A percentile compares a stretch with the other conserved stretches of the same genome.
Conservation (phyloP, 2,888 invertebrate genomes). For the Cryptops parisi region DNA sequence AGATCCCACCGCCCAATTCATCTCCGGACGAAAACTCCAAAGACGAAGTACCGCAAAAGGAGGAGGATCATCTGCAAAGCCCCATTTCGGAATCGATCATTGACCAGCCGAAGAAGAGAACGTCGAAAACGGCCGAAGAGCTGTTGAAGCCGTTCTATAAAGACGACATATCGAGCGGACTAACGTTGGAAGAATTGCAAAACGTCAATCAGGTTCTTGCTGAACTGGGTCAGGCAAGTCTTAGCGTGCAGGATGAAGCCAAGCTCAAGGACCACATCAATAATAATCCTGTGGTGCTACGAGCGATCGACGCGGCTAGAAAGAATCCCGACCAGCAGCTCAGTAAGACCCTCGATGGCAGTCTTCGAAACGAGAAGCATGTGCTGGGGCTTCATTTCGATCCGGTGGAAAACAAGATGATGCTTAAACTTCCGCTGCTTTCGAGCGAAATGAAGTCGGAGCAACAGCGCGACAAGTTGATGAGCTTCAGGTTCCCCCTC, state of each 20-base stretch:
- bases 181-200: slow-evolving; percentile 31
- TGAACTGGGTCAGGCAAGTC: slow-evolving; percentile 23
- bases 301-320: slow-evolving; percentile 14
- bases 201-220: slow-evolving; percentile 26
- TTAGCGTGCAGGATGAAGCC: slow-evolving; percentile 12
- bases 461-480: not conserved
- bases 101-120: not conserved
- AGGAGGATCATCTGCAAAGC: not conserved
- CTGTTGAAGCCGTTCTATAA: slow-evolving; percentile 1
- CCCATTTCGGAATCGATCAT: not conserved
- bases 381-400: slow-evolving; percentile 19
- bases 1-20: slow-evolving; percentile 16
- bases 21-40: not conserved
- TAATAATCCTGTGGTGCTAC: slow-evolving; percentile 18
- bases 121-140: not conserved
- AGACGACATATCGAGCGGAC: slow-evolving; percentile 1
- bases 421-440: slow-evolving; percentile 17
- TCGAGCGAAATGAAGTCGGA: slow-evolving; percentile 8
- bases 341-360: slow-evolving; percentile 29
- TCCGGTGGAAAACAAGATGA: slow-evolving; percentile 20
- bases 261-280: slow-evolving; percentile 18
- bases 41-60: not conserved
- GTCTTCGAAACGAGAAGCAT: slow-evolving; percentile 2
- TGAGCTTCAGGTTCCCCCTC: slow-evolving; percentile 18
- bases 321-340: slow-evolving; percentile 39